Evolutionary conservation across 2,888 invertebrate species (phyloP).

Genomic region (Dasypogon diadema): DNA sequence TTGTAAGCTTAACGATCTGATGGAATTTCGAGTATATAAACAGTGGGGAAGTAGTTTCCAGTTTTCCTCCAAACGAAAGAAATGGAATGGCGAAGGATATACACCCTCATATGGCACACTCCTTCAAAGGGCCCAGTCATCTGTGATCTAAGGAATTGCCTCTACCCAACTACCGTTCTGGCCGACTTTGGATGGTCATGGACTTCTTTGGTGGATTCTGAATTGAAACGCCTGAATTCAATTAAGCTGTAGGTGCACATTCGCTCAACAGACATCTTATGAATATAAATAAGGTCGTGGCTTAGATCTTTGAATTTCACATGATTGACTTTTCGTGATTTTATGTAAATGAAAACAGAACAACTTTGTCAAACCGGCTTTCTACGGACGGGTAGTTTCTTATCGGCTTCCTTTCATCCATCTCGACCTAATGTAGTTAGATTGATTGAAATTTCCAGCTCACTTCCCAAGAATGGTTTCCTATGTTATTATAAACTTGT

Average conservation of each 20-base stretch:
- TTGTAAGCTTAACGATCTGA: conserved; percentile 29
- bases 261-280: background rate
- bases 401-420: background rate
- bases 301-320: background rate
- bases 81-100: background rate
- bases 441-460: background rate
- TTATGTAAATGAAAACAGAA: conserved; percentile 15
- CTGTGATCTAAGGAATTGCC: background rate
- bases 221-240: background rate
- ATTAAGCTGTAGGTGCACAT: background rate
- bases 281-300: conserved; percentile 17
- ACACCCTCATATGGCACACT: background rate
- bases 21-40: conserved; percentile 17
- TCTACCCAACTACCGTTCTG: background rate
- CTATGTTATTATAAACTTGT: no score
- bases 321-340: conserved; percentile 11
- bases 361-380: background rate
- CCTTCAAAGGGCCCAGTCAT: background rate
- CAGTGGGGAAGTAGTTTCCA: background rate
- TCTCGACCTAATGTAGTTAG: background rate
- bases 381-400: background rate
- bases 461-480: no score
- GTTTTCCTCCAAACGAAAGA: background rate
- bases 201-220: background rate
- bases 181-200: background rate